These are phyloP conservation scores for Pseudocheirus occidentalis DNA, from an alignment of 2,797 vertebrate genomes.

Conservation along the genomic window DNA sequence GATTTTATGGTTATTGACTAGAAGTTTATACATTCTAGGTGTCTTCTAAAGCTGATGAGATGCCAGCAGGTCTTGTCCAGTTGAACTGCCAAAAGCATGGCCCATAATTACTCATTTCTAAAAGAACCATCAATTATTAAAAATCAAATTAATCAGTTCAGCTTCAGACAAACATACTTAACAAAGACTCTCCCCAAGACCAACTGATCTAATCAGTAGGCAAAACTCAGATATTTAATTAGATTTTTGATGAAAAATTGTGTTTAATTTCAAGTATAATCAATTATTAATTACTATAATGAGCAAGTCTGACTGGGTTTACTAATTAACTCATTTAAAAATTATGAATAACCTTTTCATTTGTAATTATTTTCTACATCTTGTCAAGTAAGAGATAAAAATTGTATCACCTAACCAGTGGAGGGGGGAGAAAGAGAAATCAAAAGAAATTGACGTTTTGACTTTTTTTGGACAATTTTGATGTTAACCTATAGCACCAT, in stretches of 20 bases:
- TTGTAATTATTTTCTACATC: constrained; percentile 88
- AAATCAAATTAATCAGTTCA: constrained; percentile 87
- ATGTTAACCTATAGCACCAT: not conserved
- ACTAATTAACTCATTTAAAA: constrained; percentile 99
- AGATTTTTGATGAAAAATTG: constrained; percentile 99
- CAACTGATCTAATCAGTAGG: constrained; percentile 91
- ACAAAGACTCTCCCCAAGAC: constrained; percentile 88
- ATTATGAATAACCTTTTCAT: constrained; percentile 96
- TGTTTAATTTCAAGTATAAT: constrained; percentile 99
- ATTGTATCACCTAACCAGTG: constrained; percentile 75
- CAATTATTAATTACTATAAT: constrained; percentile 99
- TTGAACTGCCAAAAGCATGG: constrained; percentile 88
- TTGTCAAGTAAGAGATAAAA: constrained; percentile 83
- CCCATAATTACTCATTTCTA: constrained; percentile 90
- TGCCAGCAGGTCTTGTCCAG: constrained; percentile 83
- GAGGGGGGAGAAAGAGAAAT: constrained; percentile 22
- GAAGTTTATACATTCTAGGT: not conserved
- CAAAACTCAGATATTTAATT: constrained; percentile 94
- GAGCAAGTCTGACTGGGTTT: constrained; percentile 92
- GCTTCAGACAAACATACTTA: constrained; percentile 91
- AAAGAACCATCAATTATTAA: constrained; percentile 86
- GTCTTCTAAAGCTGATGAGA: constrained; percentile 74
- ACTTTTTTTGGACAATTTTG: not conserved
- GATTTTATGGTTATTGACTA: not conserved
- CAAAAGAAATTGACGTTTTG: not conserved